Base-by-base conservation (phyloP, 2,113 vertebrate species). In the Murina feae region DNA sequence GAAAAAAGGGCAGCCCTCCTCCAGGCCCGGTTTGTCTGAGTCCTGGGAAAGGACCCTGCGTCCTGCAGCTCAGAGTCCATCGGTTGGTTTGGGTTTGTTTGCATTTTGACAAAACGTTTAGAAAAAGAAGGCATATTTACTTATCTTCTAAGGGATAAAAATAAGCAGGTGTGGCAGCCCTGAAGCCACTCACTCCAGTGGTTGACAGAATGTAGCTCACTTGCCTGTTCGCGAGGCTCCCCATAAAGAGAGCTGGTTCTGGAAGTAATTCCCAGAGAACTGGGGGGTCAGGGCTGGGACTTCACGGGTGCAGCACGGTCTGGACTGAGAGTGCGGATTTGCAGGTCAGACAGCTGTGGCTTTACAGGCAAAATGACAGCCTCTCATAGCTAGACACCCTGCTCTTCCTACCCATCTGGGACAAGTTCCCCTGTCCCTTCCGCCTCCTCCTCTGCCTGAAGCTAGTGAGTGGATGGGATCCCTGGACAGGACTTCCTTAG, bases 51-150 rank as follows among this genome's bases (percentile, higher is more conserved):
- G 63, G 47, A 20, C 21, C 23, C 85, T 18, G 55, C 47, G 0
- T 32, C 13, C 23, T 90, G 74, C 32, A 92, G 63, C 84, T 92
- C 9, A 63, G 8, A 93, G 55, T 88, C 68, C 28, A 25, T 81
- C 9, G 2, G 12, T 72, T 92, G 2, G 25, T 79, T 93, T 88
- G 68, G 0, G 89, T 97, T 91, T 83, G 80, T 89, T 96, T 97
- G 92, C 66, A 85, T 97, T 93, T 95, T 90, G 84, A 88, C 47
- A 89, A 80, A 96, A 87, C 42, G 74, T 49, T 32, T 18, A 25
- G 89, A 85, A 91, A 82, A 88, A 84, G 53, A 92, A 66, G 44
- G 69, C 17, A 25, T n/a, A 49, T 25, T 28, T 17, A 21, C 47
- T 88, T 92, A 89, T 97, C 86, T 96, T 80, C 71, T 72, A 23